Evolutionary conservation across 1,140 invertebrate genomes (phyloP), one percentile per base, ranked within the genome.

Genomic region (Aphaenogaster floridana): DNA sequence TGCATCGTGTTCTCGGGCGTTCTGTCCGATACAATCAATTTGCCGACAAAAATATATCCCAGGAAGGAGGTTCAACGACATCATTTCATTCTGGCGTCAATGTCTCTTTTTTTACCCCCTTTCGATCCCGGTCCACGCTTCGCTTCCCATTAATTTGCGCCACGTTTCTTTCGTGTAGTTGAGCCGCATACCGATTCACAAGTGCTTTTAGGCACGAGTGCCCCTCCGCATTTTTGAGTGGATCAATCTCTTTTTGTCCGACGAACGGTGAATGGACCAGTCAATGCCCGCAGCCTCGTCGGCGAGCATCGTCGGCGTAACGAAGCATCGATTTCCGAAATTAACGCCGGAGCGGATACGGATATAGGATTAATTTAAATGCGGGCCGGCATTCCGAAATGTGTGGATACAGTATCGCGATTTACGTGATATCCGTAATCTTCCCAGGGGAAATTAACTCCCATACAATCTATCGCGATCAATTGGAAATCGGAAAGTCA

Each of bases 191-290:
- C 84, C 88, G 77, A 78, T 78, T 86, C 78, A 86, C 78, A 74
- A 90, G 88, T 90, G 88, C 89, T 90, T 90, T 90, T 89, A 90
- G 72, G 66, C 78, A 90, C 88, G 85, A 90, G 85, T 89, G 85
- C 57, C 76, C 71, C 57, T 69, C 42, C 57, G 57, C 21, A 76
- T 77, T 89, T 89, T 89, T 79, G 64, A 90, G 78, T 66, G 89
- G 72, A 84, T 76, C 48, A 71, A 50, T 87, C 63, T 80, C 68
- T 69, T 72, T 90, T 87, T 90, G 34, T 89, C 45, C 36, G n/a
- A 8, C 34, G 39, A 39, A 66, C 83, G 39, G 17, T 79, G 83
- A 88, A 88, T 79, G 74, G 50, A 72, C 83, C 74, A 69, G 61
- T 34, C 76, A 54, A 50, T 52, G 52, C 39, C 42, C 52, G 80